Base-by-base conservation (phyloP, 2,888 invertebrate species). In the Steinernema hermaphroditum region DNA sequence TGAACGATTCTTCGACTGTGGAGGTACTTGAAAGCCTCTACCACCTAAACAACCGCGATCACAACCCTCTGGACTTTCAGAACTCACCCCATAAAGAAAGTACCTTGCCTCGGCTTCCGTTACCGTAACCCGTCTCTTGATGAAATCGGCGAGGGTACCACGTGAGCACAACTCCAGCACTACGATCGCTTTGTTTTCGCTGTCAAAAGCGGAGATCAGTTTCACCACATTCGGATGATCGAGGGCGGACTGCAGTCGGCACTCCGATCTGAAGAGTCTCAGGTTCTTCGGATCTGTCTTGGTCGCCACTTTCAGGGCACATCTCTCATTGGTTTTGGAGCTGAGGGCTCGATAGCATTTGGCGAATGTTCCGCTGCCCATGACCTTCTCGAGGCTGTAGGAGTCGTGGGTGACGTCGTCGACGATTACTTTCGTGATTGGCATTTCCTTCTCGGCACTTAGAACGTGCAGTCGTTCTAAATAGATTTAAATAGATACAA, bases 271-370 rank as follows among this genome's bases (percentile, higher is more conserved):
- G 37, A 37, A 37, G 37, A 29, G 32, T 12, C 62, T 1, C 4
- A 62, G 29, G 16, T 32, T 32, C 29, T 62, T 29, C 9, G 62
- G 12, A 2, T 16, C 62, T 14, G 6, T n/a, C 32, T 4, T 24
- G 8, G 27, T 62, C 62, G 16, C 62, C 16, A 62, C 8, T 19
- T 62, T 62, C 62, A 62, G 29, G 4, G 62, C 62, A 16, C 22
- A 22, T 32, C 32, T 29, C 29, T 32, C 32, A 2, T 32, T 62
- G 32, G 62, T 32, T 14, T 32, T 32, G 12, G 62, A 29, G 32
- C 27, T 6, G 2, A 62, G 16, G 16, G 29, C 62, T 62, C 29
- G 62, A 16, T 62, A 62, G 29, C 62, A 62, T 32, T 62, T 62
- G 4, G 62, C 29, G 62, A 29, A 62, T 14, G 12, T 14, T 12